These are phyloP conservation scores for Rhadinocentrus ornatus DNA, from an alignment of 2,797 vertebrate species.

Conservation along the genomic window DNA sequence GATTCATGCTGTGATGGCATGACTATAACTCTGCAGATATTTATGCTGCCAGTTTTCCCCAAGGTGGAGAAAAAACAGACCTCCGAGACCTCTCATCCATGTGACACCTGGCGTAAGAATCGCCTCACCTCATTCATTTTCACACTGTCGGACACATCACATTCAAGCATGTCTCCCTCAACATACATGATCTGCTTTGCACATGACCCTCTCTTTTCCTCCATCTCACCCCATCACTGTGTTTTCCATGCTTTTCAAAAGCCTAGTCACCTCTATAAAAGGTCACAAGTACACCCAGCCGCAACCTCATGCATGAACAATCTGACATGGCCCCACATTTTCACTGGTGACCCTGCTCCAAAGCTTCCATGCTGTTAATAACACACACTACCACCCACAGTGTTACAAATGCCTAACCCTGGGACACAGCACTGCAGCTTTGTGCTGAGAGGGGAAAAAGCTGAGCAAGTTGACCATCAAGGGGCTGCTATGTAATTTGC, in stretches of 20 bases:
- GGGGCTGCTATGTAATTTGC: neutral
- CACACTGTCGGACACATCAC: slow-evolving; percentile 8
- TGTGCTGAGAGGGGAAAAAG: slow-evolving; percentile 13
- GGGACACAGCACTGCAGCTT: slow-evolving; percentile 5
- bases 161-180: slow-evolving; percentile 30
- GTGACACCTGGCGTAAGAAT: slow-evolving; percentile 54
- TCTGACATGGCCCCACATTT: slow-evolving; percentile 56
- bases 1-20: slow-evolving; percentile 5
- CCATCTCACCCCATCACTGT: slow-evolving; percentile 57
- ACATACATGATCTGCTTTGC: slow-evolving; percentile 31
- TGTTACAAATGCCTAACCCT: slow-evolving; percentile 39
- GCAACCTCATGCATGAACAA: slow-evolving; percentile 61
- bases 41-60: slow-evolving; percentile 43
- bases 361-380: slow-evolving; percentile 52
- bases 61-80: slow-evolving; percentile 29
- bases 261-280: slow-evolving; percentile 59
- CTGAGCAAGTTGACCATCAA: neutral
- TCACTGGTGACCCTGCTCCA: slow-evolving; percentile 59
- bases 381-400: slow-evolving; percentile 50
- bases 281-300: slow-evolving; percentile 34
- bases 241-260: slow-evolving; percentile 61
- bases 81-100: slow-evolving; percentile 49
- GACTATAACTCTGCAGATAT: slow-evolving; percentile 46
- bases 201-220: slow-evolving; percentile 37
- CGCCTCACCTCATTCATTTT: slow-evolving; percentile 36